Evolutionary conservation across 2,113 vertebrate species (phyloP), one percentile per base, ranked within the genome.

Genomic region (Actenoides lindsayi): DNA sequence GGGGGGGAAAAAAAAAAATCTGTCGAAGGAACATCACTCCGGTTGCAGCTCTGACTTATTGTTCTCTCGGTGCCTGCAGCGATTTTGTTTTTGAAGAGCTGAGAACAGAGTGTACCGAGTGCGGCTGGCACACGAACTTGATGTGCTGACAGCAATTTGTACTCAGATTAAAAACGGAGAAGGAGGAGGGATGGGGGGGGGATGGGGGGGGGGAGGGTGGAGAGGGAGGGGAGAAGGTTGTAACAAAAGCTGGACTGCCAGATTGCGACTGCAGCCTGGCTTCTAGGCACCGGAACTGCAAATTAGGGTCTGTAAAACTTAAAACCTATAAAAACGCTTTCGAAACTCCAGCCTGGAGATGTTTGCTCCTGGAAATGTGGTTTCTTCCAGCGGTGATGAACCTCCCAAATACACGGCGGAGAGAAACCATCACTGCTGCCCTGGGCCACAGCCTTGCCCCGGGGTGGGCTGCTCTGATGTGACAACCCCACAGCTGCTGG

Each of bases 81-180:
- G 95, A 98, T 98, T 98, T 97, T 98, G 98, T 98, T 98, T 96
- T 98, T 98, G 98, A 98, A 98, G 97, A 98, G 98, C 98, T 97
- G 97, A 98, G 98, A 98, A 98, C 98, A 98, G 97, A 97, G 98
- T 98, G 98, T 98, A 98, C 98, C 96, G 97, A 98, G 97, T 97
- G 98, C 93, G 97, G 98, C 98, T 98, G 98, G 98, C 98, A 98
- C 98, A 98, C 94, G 98, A 97, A 98, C 98, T 98, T 96, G 80
- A 97, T 98, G 98, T 98, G 98, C 98, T 98, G 98, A 98, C 98
- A 98, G 98, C 98, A 98, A 98, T 98, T 98, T 98, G 98, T 98
- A 98, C 97, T 98, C 94, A 87, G 97, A 98, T 98, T 98, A 98
- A 98, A 96, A 98, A 97, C 7, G 60, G 96, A 93, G 94, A 54